Evolutionary conservation across 1,140 invertebrate genomes (phyloP).

Genomic region (Papilio xuthus): DNA sequence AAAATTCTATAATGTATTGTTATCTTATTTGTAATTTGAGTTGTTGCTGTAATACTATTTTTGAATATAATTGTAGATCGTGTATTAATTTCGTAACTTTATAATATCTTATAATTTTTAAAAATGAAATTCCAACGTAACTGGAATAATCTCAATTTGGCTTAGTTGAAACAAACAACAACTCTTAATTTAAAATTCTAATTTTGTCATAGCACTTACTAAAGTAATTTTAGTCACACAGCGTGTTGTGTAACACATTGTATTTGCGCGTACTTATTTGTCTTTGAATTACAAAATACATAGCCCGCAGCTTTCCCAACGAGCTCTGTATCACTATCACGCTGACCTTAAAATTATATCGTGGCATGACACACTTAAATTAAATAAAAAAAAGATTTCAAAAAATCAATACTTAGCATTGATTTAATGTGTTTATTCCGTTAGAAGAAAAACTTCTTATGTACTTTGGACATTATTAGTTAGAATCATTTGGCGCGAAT

Average conservation of each 20-base stretch:
- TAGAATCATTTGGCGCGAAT: too few relatives aligned
- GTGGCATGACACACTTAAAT: not conserved
- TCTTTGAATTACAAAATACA: not conserved
- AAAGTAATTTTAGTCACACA: not conserved
- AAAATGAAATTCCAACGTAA: too few relatives aligned
- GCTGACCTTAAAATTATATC: not conserved
- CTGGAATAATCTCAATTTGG: too few relatives aligned
- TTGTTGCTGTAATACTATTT: too few relatives aligned
- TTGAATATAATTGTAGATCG: too few relatives aligned
- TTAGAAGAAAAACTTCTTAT: not conserved
- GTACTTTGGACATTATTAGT: too few relatives aligned
- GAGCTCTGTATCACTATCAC: not conserved
- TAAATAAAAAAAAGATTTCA: not conserved
- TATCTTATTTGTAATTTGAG: too few relatives aligned
- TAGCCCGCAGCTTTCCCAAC: not conserved
- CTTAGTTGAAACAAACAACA: too few relatives aligned
- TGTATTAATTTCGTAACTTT: too few relatives aligned
- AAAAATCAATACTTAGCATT: not conserved
- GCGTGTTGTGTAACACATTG: not conserved
- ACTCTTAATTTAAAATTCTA: not conserved
- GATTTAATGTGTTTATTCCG: not conserved
- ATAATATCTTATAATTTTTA: too few relatives aligned
- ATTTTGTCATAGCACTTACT: not conserved
- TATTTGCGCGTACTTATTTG: not conserved
- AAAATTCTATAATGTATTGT: too few relatives aligned